Percentiles rank a stretch among this genome's conserved stretches.
Evolutionary conservation across 1,140 invertebrate genomes (phyloP).

Genomic region (Drosophila asahinai): DNA sequence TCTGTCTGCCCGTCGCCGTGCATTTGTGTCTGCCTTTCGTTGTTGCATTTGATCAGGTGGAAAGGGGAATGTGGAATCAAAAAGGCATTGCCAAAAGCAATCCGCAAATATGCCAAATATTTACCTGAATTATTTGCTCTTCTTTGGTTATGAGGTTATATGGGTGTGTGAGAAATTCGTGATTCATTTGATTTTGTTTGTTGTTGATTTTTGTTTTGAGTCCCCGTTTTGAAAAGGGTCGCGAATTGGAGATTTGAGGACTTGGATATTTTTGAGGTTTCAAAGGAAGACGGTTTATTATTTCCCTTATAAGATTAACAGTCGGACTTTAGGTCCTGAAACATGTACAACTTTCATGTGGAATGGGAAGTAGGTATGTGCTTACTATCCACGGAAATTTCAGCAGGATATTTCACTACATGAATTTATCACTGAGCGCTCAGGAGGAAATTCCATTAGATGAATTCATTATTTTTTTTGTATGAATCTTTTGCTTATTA

Average conservation of each 20-base stretch:
- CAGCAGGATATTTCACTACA: too few relatives aligned
- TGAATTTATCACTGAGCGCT: too few relatives aligned
- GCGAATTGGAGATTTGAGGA: background rate
- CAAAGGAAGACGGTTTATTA: background rate
- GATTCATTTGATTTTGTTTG: conserved; percentile 50
- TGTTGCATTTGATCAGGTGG: conserved; percentile 35
- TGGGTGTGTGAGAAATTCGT: conserved; percentile 35
- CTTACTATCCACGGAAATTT: too few relatives aligned
- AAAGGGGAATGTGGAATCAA: conserved; percentile 38
- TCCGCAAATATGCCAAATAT: conserved; percentile 75
- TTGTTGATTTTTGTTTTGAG: background rate
- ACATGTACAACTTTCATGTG: too few relatives aligned
- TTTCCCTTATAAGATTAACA: background rate
- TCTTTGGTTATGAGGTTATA: conserved; percentile 15
- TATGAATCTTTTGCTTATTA: background rate
- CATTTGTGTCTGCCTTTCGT: conserved; percentile 67
- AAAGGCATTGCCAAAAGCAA: conserved; percentile 73
- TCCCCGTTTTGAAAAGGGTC: conserved; percentile 16
- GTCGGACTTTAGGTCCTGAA: too few relatives aligned
- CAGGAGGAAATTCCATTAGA: too few relatives aligned
- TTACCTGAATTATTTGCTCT: conserved; percentile 64
- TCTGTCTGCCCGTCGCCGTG: conserved; percentile 54
- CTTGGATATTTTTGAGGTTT: conserved; percentile 1
- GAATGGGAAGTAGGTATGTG: too few relatives aligned
- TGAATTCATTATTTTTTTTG: background rate